Evolutionary conservation across 1,140 invertebrate species (phyloP).

Genomic region (Drosophila ohnishii): DNA sequence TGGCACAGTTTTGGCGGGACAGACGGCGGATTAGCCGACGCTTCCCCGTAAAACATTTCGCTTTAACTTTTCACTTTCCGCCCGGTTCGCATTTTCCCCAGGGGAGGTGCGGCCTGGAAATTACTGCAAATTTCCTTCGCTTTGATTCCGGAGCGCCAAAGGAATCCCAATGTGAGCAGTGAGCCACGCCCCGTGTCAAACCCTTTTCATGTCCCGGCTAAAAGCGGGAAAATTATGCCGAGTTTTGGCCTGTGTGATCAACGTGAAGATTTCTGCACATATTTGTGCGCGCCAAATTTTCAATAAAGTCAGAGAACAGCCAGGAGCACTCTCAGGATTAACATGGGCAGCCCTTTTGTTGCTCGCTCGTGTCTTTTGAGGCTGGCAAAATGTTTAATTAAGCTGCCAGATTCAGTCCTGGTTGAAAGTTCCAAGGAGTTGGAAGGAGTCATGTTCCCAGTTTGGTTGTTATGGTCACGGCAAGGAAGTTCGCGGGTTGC

Average conservation of each 20-base stretch:
- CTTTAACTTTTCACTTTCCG: constrained; percentile 46
- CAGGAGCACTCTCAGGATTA: constrained; percentile 21
- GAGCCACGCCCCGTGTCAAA: constrained; percentile 60
- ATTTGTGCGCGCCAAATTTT: constrained; percentile 39
- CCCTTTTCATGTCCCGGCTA: constrained; percentile 71
- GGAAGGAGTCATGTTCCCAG: constrained; percentile 3
- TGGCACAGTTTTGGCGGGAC: constrained; percentile 35
- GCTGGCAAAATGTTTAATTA: constrained; percentile 70
- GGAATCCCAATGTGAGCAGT: constrained; percentile 51
- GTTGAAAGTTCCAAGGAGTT: neutral
- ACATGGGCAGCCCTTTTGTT: constrained; percentile 36
- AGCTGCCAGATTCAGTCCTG: constrained; percentile 44
- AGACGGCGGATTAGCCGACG: constrained; percentile 37
- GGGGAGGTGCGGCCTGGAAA: constrained; percentile 30
- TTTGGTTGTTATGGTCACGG: constrained; percentile 42
- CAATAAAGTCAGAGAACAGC: constrained; percentile 25
- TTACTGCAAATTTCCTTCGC: constrained; percentile 42
- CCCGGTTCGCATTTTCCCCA: neutral
- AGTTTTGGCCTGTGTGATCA: constrained; percentile 5
- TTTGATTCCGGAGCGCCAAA: constrained; percentile 41
- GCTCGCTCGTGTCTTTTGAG: constrained; percentile 23
- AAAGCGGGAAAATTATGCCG: constrained; percentile 55
- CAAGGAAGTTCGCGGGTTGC: constrained; percentile 50
- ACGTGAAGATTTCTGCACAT: constrained; percentile 33
- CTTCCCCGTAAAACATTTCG: constrained; percentile 28